A percentile compares a stretch with the other conserved stretches of the same genome.
These are phyloP conservation scores for Augiades crinisus DNA, from an alignment of 2,888 invertebrate genomes.

Conservation along the genomic window DNA sequence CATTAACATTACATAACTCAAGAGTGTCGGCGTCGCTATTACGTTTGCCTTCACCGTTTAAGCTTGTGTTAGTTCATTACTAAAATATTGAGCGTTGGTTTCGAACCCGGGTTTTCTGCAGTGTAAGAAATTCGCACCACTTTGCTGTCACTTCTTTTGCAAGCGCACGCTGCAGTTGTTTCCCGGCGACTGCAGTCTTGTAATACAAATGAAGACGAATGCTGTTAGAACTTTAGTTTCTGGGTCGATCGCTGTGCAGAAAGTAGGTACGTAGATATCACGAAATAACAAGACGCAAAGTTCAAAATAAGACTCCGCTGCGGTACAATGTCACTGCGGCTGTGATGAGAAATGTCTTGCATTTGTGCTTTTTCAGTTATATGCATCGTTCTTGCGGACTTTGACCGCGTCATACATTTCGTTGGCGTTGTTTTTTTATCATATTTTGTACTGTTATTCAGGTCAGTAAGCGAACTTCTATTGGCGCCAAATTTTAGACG, in stretches of 20 bases:
- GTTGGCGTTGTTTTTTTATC: slow-evolving; percentile 22
- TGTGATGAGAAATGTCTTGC: slow-evolving; percentile 25
- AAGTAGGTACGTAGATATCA: slow-evolving; percentile 16
- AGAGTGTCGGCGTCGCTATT: too few species aligned
- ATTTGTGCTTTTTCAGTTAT: slow-evolving; percentile 27
- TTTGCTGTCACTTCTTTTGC: too few species aligned
- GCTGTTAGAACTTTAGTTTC: neutral
- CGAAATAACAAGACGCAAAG: slow-evolving; percentile 26
- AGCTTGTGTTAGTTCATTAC: too few species aligned
- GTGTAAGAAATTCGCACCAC: too few species aligned
- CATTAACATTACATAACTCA: too few species aligned
- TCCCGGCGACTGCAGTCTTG: neutral
- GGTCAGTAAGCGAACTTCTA: slow-evolving; percentile 21
- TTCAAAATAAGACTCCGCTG: slow-evolving; percentile 21
- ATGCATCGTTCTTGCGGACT: slow-evolving; percentile 23
- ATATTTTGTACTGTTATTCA: slow-evolving; percentile 24
- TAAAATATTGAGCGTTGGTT: too few species aligned
- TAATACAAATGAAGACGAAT: slow-evolving; percentile 17
- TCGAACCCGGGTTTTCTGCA: too few species aligned
- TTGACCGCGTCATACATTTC: slow-evolving; percentile 21
- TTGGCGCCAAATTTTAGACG: slow-evolving; percentile 18
- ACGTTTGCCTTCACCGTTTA: too few species aligned
- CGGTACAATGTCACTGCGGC: slow-evolving; percentile 22
- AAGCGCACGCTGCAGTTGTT: too few species aligned
- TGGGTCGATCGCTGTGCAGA: neutral